These are phyloP conservation scores for Drosophila pandora DNA, from an alignment of 1,140 invertebrate species.

Conservation along the genomic window DNA sequence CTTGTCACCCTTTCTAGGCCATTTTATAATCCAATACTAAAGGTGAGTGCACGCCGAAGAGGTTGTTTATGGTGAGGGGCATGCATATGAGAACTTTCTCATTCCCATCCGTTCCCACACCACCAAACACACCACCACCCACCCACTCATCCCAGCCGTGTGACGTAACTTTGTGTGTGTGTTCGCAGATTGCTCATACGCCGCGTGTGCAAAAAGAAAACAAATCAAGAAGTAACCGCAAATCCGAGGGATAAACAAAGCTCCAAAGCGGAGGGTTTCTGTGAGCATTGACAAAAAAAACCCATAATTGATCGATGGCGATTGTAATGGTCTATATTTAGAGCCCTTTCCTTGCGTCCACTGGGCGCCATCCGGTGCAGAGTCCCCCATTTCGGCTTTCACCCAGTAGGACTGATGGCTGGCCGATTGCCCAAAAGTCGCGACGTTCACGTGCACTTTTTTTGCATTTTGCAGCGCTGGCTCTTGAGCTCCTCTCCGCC, in stretches of 20 bases:
- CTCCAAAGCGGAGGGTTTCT: conserved; percentile 7
- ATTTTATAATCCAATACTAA: conserved; percentile 44
- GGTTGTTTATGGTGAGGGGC: conserved; percentile 6
- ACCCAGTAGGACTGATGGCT: not conserved
- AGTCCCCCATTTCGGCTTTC: not conserved
- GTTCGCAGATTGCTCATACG: conserved; percentile 70
- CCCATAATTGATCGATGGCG: conserved; percentile 41
- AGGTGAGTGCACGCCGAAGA: conserved; percentile 69
- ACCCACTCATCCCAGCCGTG: conserved; percentile 23
- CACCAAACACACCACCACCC: conserved; percentile 4
- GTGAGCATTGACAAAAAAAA: conserved; percentile 11
- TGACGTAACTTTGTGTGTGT: conserved; percentile 61
- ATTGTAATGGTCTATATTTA: conserved; percentile 30
- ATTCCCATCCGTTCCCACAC: conserved; percentile 9
- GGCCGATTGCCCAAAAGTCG: conserved; percentile 56
- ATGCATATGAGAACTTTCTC: conserved; percentile 32
- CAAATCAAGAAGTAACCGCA: conserved; percentile 37
- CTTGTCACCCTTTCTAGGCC: conserved; percentile 20
- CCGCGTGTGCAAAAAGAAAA: conserved; percentile 60
- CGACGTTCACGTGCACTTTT: conserved; percentile 62
- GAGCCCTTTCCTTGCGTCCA: conserved; percentile 14
- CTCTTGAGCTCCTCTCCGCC: conserved; percentile 20
- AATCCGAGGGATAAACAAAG: conserved; percentile 41
- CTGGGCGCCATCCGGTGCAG: conserved; percentile 44
- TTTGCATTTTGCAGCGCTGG: conserved; percentile 44